Percentiles rank a stretch among this genome's conserved stretches.
Conservation (phyloP, 2,797 vertebrate genomes). For the Lacerta bilineata region DNA sequence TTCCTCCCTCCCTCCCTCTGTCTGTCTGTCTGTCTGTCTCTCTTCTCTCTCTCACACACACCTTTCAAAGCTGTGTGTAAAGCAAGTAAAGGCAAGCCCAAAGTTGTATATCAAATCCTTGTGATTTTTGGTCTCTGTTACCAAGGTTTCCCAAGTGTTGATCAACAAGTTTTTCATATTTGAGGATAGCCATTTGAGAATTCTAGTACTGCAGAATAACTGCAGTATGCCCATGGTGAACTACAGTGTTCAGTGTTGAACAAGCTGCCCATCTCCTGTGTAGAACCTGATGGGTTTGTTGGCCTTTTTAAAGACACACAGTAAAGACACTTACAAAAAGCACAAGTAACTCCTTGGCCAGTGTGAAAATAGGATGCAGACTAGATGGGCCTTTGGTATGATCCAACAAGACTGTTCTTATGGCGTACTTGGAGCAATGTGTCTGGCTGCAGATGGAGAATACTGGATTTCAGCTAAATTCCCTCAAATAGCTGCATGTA, state of each 20-base stretch:
- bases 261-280: not conserved
- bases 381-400: too few relatives aligned
- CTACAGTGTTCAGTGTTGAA: not conserved
- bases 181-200: not conserved
- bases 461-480: not conserved
- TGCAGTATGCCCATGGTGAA: too few relatives aligned
- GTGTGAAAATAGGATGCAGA: too few relatives aligned
- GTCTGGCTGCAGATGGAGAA: not conserved
- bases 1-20: not conserved
- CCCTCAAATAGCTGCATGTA: not conserved
- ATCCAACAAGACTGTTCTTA: too few relatives aligned
- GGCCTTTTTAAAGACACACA: not conserved
- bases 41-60: too few relatives aligned
- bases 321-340: not conserved
- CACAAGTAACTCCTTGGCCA: too few relatives aligned
- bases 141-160: not conserved
- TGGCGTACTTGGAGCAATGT: not conserved
- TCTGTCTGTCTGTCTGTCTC: too few relatives aligned
- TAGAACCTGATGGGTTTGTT: not conserved
- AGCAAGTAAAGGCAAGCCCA: not conserved
- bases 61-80: not conserved
- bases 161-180: slow-evolving; percentile 7
- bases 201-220: too few relatives aligned
- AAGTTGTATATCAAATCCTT: not conserved
- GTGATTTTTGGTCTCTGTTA: not conserved